Conservation (phyloP, 1,140 invertebrate genomes). For the Ruditapes philippinarum region DNA sequence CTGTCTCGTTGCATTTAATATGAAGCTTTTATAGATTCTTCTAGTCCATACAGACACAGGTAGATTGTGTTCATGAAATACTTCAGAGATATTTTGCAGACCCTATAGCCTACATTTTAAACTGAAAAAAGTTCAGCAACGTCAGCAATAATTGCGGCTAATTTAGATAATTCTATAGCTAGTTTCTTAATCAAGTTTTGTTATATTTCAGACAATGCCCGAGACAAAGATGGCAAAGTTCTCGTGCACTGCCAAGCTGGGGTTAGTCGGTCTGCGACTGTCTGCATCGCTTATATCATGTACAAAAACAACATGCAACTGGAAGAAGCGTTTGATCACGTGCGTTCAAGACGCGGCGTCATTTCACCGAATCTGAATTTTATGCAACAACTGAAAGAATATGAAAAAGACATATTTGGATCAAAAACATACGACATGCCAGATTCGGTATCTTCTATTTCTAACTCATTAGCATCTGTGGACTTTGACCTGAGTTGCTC, state of each 20-base stretch:
- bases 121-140: too few relatives aligned
- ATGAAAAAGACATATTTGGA: slow-evolving; percentile 84
- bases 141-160: too few relatives aligned
- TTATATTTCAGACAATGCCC: slow-evolving; percentile 92
- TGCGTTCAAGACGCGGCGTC: slow-evolving; percentile 94
- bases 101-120: too few relatives aligned
- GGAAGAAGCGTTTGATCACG: slow-evolving; percentile 95
- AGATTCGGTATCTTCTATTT: slow-evolving; percentile 66
- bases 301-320: slow-evolving; percentile 93
- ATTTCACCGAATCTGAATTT: slow-evolving; percentile 95
- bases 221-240: slow-evolving; percentile 92
- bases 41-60: too few relatives aligned
- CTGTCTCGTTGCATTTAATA: too few relatives aligned
- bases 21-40: too few relatives aligned
- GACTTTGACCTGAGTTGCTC: slow-evolving; percentile 64
- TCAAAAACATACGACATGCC: slow-evolving; percentile 47
- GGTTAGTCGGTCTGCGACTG: slow-evolving; percentile 96
- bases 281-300: slow-evolving; percentile 98
- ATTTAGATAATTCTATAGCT: too few relatives aligned
- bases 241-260: slow-evolving; percentile 98
- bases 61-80: too few relatives aligned
- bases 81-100: too few relatives aligned
- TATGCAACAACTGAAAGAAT: slow-evolving; percentile 89
- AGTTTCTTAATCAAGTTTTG: background rate
- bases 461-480: slow-evolving; percentile 63